These are phyloP conservation scores for Drosophila nigricruria DNA, from an alignment of 2,888 invertebrate species.

Conservation along the genomic window DNA sequence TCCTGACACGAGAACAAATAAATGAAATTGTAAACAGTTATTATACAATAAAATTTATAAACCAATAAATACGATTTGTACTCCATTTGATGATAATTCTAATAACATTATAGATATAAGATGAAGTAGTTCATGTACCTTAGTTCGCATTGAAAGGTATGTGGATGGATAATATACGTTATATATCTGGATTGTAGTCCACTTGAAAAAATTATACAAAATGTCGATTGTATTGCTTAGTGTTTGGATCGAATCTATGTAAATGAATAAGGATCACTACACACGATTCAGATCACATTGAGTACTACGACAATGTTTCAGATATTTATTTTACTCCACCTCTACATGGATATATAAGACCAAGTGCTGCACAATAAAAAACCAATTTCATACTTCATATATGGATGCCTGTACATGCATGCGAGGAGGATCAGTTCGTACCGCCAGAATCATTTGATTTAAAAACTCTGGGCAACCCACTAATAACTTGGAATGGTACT, in stretches of 20 bases:
- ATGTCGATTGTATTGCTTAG: neutral
- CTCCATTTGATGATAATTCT: neutral
- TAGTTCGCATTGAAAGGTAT: neutral
- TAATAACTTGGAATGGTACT: neutral
- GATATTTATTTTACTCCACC: no score
- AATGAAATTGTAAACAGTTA: constrained; percentile 37
- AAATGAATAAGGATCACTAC: no score
- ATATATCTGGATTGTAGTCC: no score
- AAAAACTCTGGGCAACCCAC: neutral
- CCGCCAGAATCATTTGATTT: neutral
- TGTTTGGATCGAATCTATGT: no score
- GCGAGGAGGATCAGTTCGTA: neutral
- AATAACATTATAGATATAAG: neutral
- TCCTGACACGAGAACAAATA: constrained; percentile 32
- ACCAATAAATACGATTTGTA: neutral
- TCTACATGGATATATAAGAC: no score
- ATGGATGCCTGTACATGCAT: no score
- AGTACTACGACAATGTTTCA: no score
- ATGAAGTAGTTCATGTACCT: neutral
- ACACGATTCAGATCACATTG: no score
- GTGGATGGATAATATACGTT: no score
- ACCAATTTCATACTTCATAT: no score
- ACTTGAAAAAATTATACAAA: no score
- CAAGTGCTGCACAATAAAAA: no score
- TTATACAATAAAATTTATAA: constrained; percentile 39